Evolutionary conservation across 2,888 invertebrate species (phyloP).

Genomic region (Malachius bipustulatus): DNA sequence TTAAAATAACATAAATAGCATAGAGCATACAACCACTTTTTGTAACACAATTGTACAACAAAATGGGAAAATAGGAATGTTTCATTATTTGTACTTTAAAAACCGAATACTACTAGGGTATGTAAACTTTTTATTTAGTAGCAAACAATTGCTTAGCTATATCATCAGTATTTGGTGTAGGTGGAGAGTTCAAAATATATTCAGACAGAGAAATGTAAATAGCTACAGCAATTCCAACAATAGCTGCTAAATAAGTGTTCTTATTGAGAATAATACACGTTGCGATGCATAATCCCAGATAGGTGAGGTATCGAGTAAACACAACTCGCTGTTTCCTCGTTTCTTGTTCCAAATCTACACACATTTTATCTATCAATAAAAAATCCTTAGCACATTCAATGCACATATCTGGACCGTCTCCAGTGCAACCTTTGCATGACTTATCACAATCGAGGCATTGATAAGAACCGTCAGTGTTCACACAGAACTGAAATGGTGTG

Average conservation of each 20-base stretch:
- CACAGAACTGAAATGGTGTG: slow-evolving; percentile 65
- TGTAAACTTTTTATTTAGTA: no score
- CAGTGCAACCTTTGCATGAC: slow-evolving; percentile 72
- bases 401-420: slow-evolving; percentile 89
- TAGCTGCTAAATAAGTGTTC: slow-evolving; percentile 61
- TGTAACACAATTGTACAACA: no score
- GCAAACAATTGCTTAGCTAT: slow-evolving; percentile 7
- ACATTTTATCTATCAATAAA: slow-evolving; percentile 59
- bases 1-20: no score
- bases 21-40: no score
- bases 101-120: no score
- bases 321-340: slow-evolving; percentile 46
- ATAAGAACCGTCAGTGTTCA: slow-evolving; percentile 78
- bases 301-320: slow-evolving; percentile 66
- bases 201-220: slow-evolving; percentile 77
- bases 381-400: slow-evolving; percentile 65
- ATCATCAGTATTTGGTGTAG: slow-evolving; percentile 25
- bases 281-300: slow-evolving; percentile 71
- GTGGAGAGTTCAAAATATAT: slow-evolving; percentile 47
- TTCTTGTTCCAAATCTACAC: slow-evolving; percentile 47
- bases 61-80: no score
- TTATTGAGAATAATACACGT: slow-evolving; percentile 77
- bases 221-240: slow-evolving; percentile 69
- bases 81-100: no score
- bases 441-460: slow-evolving; percentile 73